Evolutionary conservation across 2,113 vertebrate genomes (phyloP).

Genomic region (Bos taurus): ARS-UCD2.0 NC_037331.1:116317501-116318000

Average conservation of each 20-base stretch:
- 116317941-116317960: background rate
- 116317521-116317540: background rate
- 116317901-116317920: background rate
- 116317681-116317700: background rate
- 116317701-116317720: background rate
- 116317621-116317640: background rate
- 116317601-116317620: background rate
- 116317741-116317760: background rate
- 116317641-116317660: background rate
- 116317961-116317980: background rate
- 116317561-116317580: accelerated
- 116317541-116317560: accelerated
- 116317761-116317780: background rate
- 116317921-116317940: background rate
- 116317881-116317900: background rate
- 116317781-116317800: background rate
- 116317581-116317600: accelerated
- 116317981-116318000: background rate
- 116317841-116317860: background rate
- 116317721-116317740: background rate
- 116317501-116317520: background rate
- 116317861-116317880: background rate
- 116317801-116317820: background rate
- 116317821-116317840: background rate
- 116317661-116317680: accelerated